Percentiles rank a stretch among this genome's conserved stretches.
Evolutionary conservation across 2,888 invertebrate genomes (phyloP).

Genomic region (Ernsta delagoae): DNA sequence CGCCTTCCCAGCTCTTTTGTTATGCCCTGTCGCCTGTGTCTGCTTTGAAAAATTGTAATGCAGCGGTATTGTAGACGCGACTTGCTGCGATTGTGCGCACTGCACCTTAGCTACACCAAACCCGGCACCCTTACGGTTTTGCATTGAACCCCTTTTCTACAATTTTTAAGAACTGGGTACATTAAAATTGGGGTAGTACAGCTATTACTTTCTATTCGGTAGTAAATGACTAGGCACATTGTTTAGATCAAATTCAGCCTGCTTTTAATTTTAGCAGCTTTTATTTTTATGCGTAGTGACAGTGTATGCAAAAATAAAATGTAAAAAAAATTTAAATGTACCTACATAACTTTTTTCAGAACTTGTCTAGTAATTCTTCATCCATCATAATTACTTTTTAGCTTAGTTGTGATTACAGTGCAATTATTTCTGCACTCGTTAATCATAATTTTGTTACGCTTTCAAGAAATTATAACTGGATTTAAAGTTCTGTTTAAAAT

Average conservation of each 20-base stretch:
- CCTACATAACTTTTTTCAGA: background rate
- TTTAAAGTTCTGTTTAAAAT: background rate
- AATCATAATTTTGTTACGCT: background rate
- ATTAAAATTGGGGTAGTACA: too few relatives aligned
- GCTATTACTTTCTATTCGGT: too few relatives aligned
- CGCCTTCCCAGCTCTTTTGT: slow-evolving; percentile 81
- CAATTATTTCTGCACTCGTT: background rate
- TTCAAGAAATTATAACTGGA: background rate
- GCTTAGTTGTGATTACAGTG: slow-evolving; percentile 7
- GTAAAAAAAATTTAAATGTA: too few relatives aligned
- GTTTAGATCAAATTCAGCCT: too few relatives aligned
- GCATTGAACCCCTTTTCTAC: slow-evolving; percentile 37
- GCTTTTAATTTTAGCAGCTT: too few relatives aligned
- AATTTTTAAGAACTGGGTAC: slow-evolving; percentile 27
- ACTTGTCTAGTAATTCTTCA: background rate
- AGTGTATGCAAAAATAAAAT: too few relatives aligned
- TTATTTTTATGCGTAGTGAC: too few relatives aligned
- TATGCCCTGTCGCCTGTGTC: slow-evolving; percentile 78
- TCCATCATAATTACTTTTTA: slow-evolving; percentile 5
- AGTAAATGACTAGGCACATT: too few relatives aligned
- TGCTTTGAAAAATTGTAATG: slow-evolving; percentile 83
- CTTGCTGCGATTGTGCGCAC: slow-evolving; percentile 71
- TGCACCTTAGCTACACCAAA: slow-evolving; percentile 45
- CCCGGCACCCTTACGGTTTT: slow-evolving; percentile 53
- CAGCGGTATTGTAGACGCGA: slow-evolving; percentile 74